phyloP scores from a whole-genome alignment of 2,888 invertebrate species.

The Trissolcus brochymenae region DNA sequence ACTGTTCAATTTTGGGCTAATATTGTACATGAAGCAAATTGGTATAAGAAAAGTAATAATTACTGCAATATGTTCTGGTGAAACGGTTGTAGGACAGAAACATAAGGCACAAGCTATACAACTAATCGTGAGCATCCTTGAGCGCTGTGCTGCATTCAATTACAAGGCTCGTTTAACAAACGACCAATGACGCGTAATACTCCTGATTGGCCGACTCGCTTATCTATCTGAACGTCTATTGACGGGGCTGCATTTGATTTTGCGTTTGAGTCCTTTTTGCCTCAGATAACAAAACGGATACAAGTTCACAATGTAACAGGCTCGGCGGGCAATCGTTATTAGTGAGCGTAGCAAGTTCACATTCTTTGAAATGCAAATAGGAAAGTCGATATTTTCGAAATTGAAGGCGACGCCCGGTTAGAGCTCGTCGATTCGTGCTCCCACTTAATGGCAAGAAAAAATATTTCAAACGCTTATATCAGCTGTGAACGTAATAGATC shows the following conservation, averaged over 20 bases:
- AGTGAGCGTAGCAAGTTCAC: constrained; percentile 52
- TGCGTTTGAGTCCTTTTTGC: constrained; percentile 44
- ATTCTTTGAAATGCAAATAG: constrained; percentile 60
- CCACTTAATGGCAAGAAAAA: constrained; percentile 17
- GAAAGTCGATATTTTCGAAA: constrained; percentile 57
- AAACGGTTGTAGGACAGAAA: constrained; percentile 57
- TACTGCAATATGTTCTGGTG: constrained; percentile 29
- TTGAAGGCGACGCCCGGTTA: constrained; percentile 51
- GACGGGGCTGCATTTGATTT: constrained; percentile 54
- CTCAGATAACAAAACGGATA: constrained; percentile 53
- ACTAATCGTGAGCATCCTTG: constrained; percentile 64
- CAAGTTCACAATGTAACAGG: constrained; percentile 20
- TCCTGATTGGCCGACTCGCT: constrained; percentile 58
- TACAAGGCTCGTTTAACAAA: constrained; percentile 60
- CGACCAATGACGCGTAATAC: constrained; percentile 58
- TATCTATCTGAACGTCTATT: constrained; percentile 55
- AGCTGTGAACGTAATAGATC: constrained; percentile 20
- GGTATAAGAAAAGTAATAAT: constrained; percentile 26
- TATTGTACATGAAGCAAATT: no score
- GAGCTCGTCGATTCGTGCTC: constrained; percentile 17
- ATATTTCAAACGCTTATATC: constrained; percentile 11
- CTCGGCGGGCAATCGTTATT: constrained; percentile 49
- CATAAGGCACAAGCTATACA: constrained; percentile 61
- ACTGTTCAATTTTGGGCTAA: no score
- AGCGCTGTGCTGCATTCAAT: constrained; percentile 60